Percentiles rank a stretch among this genome's conserved stretches.
These are phyloP conservation scores for Leptoclinus maculatus DNA, from an alignment of 2,797 vertebrate genomes.

Conservation along the genomic window DNA sequence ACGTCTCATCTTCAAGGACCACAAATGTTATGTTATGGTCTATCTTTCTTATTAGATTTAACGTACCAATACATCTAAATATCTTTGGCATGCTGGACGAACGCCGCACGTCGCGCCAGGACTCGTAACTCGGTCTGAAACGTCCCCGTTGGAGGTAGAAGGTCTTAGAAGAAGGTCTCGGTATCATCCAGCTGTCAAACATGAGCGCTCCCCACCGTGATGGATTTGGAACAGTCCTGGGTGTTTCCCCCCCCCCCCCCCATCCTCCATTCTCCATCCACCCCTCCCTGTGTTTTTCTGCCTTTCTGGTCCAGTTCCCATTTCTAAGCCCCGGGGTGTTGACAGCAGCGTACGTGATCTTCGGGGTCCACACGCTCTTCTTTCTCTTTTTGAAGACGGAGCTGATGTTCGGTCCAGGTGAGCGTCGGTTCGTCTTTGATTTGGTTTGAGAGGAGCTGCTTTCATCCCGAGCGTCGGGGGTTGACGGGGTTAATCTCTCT, in stretches of 20 bases:
- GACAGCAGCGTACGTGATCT: slow-evolving; percentile 66
- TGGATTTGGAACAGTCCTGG: slow-evolving; percentile 37
- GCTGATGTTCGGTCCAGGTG: background rate
- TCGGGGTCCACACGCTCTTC: slow-evolving; percentile 45
- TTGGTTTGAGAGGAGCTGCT: background rate
- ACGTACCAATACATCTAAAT: no score
- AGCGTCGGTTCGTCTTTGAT: background rate
- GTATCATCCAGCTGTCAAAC: slow-evolving; percentile 59
- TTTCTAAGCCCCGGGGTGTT: slow-evolving; percentile 67
- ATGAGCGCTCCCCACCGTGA: slow-evolving; percentile 47
- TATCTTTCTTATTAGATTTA: no score
- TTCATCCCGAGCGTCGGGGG: slow-evolving; percentile 20
- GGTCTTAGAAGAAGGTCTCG: slow-evolving; percentile 12
- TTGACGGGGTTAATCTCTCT: slow-evolving; percentile 52
- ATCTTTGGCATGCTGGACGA: no score
- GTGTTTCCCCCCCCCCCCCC: background rate
- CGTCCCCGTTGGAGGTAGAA: slow-evolving; percentile 19
- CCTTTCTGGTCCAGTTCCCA: slow-evolving; percentile 75
- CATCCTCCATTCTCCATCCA: background rate
- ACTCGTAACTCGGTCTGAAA: slow-evolving; percentile 8
- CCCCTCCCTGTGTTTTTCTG: slow-evolving; percentile 25
- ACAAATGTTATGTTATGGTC: no score
- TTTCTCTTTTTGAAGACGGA: background rate
- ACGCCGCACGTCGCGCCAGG: slow-evolving; percentile 18
- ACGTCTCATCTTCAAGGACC: background rate